These are phyloP conservation scores for Neocrepidodera transversa DNA, from an alignment of 2,888 invertebrate species.

Conservation along the genomic window DNA sequence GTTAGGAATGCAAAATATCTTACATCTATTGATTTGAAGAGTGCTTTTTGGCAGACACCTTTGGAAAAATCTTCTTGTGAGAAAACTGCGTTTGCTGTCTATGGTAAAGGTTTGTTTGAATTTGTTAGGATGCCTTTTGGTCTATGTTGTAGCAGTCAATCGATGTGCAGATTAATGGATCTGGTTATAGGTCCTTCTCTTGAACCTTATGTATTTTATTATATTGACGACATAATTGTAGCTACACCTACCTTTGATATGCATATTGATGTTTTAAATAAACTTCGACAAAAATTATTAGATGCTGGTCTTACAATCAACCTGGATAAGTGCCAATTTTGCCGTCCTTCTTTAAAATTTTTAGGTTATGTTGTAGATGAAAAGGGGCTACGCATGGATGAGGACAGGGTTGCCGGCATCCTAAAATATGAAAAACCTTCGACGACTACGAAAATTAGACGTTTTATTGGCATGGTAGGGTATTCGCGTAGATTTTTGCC, in stretches of 20 bases:
- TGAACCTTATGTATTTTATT: slow-evolving; percentile 31
- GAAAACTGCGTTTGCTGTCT: slow-evolving; percentile 27
- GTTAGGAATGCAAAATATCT: background rate
- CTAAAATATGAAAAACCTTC: background rate
- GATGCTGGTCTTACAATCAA: slow-evolving; percentile 7
- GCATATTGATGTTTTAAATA: background rate
- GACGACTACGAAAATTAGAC: background rate
- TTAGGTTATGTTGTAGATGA: too few relatives aligned
- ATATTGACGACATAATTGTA: slow-evolving; percentile 33
- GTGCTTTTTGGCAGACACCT: background rate
- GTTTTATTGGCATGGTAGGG: background rate
- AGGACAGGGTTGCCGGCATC: background rate
- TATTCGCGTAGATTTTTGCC: background rate
- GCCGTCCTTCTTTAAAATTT: too few relatives aligned
- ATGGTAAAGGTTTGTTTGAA: slow-evolving; percentile 27
- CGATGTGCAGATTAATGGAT: slow-evolving; percentile 33
- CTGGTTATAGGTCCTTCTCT: slow-evolving; percentile 36
- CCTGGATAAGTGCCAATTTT: background rate
- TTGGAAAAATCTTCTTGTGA: background rate
- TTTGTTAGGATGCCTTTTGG: slow-evolving; percentile 29
- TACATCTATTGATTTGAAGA: background rate
- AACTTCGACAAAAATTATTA: background rate
- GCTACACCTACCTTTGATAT: background rate
- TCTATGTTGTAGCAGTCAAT: slow-evolving; percentile 27
- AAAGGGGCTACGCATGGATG: background rate